Percentiles rank a stretch among this genome's conserved stretches.
These are phyloP conservation scores for Hippocampus comes DNA, from an alignment of 2,113 vertebrate species.

Conservation along the genomic window DNA sequence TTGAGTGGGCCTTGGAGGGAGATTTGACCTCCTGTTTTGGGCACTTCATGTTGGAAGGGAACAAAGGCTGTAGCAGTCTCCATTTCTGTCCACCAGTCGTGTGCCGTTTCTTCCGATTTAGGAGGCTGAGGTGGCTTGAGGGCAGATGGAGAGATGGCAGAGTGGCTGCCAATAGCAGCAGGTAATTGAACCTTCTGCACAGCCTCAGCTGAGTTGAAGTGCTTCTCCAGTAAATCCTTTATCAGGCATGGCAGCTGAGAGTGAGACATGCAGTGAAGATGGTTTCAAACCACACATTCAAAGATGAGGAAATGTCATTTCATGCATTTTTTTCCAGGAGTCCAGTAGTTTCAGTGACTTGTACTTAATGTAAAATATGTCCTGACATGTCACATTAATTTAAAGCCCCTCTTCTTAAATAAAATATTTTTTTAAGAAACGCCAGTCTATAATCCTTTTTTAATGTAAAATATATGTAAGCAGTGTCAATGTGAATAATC, in stretches of 20 bases:
- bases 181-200: conserved; percentile 38
- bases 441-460: too few species aligned
- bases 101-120: conserved; percentile 36
- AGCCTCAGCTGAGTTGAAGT: conserved; percentile 51
- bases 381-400: too few species aligned
- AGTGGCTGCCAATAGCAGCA: conserved; percentile 7
- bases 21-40: conserved; percentile 18
- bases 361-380: too few species aligned
- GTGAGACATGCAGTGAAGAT: conserved; percentile 8
- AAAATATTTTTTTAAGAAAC: too few species aligned
- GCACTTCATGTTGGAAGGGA: conserved; percentile 51
- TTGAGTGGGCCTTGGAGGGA: conserved; percentile 9
- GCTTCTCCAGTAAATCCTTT: conserved; percentile 64
- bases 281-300: not conserved
- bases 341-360: not conserved
- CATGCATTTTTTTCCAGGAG: not conserved
- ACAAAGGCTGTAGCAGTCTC: conserved; percentile 62
- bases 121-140: conserved; percentile 19
- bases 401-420: too few species aligned
- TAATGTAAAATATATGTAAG: too few species aligned
- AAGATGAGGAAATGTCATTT: not conserved
- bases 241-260: conserved; percentile 65
- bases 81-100: conserved; percentile 47
- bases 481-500: too few species aligned
- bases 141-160: conserved; percentile 19